Conservation (phyloP, 2,888 invertebrate genomes). For the Heteromyza rotundicornis region DNA sequence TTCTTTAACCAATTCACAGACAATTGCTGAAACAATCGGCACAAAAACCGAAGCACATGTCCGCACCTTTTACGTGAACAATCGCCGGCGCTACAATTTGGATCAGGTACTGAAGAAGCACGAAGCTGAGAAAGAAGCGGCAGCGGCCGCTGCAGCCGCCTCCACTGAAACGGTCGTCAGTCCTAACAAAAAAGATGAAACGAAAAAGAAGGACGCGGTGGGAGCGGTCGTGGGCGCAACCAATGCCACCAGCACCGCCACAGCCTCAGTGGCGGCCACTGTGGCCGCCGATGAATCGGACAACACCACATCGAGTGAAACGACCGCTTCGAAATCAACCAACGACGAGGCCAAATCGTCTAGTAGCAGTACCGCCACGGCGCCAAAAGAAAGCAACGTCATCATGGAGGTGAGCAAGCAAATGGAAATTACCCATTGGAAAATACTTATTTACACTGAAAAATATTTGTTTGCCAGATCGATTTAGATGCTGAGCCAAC, state of each 20-base stretch:
- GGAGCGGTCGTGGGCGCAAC: background rate
- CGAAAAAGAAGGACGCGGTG: conserved; percentile 17
- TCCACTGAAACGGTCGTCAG: background rate
- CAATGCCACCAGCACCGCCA: no score
- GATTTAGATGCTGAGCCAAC: conserved; percentile 47
- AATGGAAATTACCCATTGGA: background rate
- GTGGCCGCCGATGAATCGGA: conserved; percentile 62
- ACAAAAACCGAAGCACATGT: conserved; percentile 95
- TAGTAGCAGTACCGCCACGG: conserved; percentile 22
- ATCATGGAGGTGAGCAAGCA: conserved; percentile 45
- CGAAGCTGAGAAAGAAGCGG: conserved; percentile 69
- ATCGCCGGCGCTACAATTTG: conserved; percentile 86
- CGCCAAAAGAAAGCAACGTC: conserved; percentile 40
- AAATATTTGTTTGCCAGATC: conserved; percentile 36
- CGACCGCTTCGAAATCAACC: conserved; percentile 34
- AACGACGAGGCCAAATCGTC: conserved; percentile 33
- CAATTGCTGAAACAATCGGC: conserved; percentile 92
- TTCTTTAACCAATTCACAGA: conserved; percentile 77
- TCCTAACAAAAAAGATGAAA: conserved; percentile 26
- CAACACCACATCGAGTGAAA: conserved; percentile 46
- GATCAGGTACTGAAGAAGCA: conserved; percentile 86
- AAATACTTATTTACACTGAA: background rate
- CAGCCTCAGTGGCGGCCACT: conserved; percentile 25
- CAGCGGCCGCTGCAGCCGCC: conserved; percentile 15
- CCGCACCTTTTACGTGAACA: conserved; percentile 89